Conservation (phyloP, 2,113 vertebrate species). For the Alethe castanea region DNA sequence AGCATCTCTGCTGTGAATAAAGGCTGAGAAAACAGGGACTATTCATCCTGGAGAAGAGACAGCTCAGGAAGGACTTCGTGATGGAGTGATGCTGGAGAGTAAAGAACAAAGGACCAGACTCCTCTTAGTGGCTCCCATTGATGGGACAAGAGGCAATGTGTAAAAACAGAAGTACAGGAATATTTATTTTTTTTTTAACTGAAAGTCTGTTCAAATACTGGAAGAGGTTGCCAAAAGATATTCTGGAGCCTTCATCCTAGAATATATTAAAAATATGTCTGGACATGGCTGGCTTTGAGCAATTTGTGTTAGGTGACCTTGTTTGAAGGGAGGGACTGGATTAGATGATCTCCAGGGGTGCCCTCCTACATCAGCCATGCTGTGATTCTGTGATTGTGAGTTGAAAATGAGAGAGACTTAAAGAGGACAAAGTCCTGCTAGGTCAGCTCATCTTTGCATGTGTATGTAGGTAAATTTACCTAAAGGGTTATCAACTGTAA, state of each 20-base stretch:
- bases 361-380: background rate
- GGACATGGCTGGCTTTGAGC: rapidly evolving
- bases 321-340: background rate
- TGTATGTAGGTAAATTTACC: background rate
- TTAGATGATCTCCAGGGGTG: background rate
- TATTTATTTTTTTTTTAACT: background rate
- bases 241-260: rapidly evolving
- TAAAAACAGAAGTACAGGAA: background rate
- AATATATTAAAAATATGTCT: background rate
- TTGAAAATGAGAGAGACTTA: background rate
- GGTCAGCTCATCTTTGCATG: background rate
- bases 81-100: background rate
- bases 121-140: background rate
- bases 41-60: background rate
- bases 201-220: background rate
- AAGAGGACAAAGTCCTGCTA: background rate
- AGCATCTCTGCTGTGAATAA: background rate
- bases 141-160: background rate
- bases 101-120: background rate
- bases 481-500: background rate
- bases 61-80: background rate
- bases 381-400: background rate
- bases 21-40: background rate
- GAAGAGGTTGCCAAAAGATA: background rate
- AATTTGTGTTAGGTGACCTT: background rate